phyloP scores from a whole-genome alignment of 2,797 vertebrate species.

The Agapornis canus region DNA sequence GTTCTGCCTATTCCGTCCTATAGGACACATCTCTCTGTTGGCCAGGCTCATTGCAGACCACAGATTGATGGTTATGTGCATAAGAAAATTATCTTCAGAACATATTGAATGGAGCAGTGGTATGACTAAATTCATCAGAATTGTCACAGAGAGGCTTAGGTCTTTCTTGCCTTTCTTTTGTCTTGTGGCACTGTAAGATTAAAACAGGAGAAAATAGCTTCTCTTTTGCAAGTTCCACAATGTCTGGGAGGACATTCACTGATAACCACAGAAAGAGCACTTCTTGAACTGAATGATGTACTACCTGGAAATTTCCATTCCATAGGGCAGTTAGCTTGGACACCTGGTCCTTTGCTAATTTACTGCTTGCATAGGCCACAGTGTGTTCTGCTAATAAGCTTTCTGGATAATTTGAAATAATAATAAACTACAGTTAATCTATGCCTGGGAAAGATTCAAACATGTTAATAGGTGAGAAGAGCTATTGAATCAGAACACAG shows the following conservation, averaged over 20 bases:
- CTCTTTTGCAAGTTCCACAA: neutral
- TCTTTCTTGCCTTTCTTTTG: neutral
- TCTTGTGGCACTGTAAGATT: neutral
- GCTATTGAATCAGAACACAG: neutral
- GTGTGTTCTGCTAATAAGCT: accelerated
- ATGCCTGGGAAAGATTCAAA: neutral
- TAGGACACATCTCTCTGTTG: neutral
- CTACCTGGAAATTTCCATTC: neutral
- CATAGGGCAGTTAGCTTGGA: neutral
- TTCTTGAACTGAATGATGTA: neutral
- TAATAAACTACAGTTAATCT: neutral
- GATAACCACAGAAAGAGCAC: neutral
- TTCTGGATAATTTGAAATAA: neutral
- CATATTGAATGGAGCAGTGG: neutral
- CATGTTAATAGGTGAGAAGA: neutral
- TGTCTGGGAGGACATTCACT: neutral
- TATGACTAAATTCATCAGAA: neutral
- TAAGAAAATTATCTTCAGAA: neutral
- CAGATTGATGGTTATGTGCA: neutral
- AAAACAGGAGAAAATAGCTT: neutral
- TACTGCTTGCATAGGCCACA: neutral
- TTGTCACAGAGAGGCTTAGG: neutral
- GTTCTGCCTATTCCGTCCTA: neutral
- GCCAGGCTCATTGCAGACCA: neutral
- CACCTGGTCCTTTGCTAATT: neutral